Evolutionary conservation across 2,888 invertebrate species (phyloP), one percentile per base, ranked within the genome.

Genomic region (Lycophotia porphyrea): DNA sequence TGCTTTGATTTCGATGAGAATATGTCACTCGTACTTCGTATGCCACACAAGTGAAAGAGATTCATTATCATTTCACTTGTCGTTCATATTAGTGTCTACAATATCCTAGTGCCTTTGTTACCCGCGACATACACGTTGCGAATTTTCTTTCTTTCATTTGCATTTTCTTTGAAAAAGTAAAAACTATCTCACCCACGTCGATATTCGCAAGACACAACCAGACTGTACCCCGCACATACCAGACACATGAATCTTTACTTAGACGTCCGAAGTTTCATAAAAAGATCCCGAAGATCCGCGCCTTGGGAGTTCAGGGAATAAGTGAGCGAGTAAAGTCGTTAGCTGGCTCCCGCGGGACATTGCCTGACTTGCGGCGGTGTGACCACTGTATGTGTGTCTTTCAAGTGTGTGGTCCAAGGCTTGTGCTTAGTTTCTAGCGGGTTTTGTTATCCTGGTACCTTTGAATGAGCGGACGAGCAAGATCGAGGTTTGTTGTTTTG

Each of bases 211-310:
- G 34, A 39, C 55, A 15, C 24, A 52, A 1, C 34, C 42, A 83
- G 44, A 68, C 60, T 27, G 65, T 58, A 36, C 8, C 52, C 36
- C 11, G 9, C 34, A 60, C 49, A 64, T 74, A 63, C 47, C 84
- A 83, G 86, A 85, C 81, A 87, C 74, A 68, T 74, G 78, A 84
- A 88, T 87, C 80, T 84, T 84, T 75, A 75, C 61, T 63, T 74
- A 68, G 68, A 58, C 71, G 52, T 63, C 71, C 18, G 34, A 87
- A 81, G 79, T 85, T 78, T 75, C 66, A 71, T 71, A 76, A 80
- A 86, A 85, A 81, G 79, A 66, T 44, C 71, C 34, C 27, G 47
- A 74, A 71, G 64, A 47, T 63, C 55, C 64, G 64, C 58, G 82
- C 39, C 81, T 75, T 61, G 74, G 76, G 84, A 77, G 67, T 66